These are phyloP conservation scores for Dermochelys coriacea DNA, from an alignment of 2,797 vertebrate species.

Conservation along the genomic window DNA sequence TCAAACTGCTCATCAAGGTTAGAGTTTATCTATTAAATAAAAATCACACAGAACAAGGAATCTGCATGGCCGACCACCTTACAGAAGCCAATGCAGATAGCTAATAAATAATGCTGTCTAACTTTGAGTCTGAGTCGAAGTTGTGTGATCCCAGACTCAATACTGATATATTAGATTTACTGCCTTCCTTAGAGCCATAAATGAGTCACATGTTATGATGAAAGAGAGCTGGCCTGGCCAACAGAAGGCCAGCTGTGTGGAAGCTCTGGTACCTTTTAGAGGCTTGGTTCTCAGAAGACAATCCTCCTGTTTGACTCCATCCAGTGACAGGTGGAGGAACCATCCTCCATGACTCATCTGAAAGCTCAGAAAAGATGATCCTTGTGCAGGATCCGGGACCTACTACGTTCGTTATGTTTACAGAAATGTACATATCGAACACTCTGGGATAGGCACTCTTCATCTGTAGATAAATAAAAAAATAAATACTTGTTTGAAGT, in stretches of 20 bases:
- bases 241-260: neutral
- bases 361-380: neutral
- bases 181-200: neutral
- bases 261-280: neutral
- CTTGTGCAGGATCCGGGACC: neutral
- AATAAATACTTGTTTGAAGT: neutral
- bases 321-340: neutral
- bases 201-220: neutral
- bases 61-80: neutral
- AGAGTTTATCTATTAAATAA: conserved; percentile 26
- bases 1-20: conserved; percentile 13
- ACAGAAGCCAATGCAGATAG: neutral
- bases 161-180: neutral
- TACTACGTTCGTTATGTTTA: neutral
- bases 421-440: neutral
- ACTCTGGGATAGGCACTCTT: neutral
- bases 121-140: neutral
- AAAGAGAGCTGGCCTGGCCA: accelerated
- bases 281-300: neutral
- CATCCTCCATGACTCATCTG: neutral
- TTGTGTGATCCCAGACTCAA: neutral
- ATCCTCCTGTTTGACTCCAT: neutral
- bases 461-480: neutral
- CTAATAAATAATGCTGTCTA: conserved; percentile 26
- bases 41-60: neutral